A percentile compares a stretch with the other conserved stretches of the same genome.
phyloP scores from a whole-genome alignment of 2,113 vertebrate genomes.

The Protobothrops flavoviridis region DNA sequence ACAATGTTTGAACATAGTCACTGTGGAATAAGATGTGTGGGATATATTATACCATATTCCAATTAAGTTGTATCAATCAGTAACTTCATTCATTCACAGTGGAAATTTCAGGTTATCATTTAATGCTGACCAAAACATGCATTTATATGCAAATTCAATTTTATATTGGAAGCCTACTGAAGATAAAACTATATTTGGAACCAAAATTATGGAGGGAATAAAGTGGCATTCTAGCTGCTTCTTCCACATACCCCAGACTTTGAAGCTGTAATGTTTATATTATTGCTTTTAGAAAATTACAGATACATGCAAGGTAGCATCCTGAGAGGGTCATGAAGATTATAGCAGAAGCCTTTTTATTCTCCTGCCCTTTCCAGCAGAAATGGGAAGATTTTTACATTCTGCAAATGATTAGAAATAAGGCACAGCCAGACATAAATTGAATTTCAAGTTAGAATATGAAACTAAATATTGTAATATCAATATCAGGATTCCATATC shows the following conservation, averaged over 20 bases:
- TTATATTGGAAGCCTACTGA: not conserved
- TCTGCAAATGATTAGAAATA: not conserved
- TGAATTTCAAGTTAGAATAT: not conserved
- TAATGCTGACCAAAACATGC: not conserved
- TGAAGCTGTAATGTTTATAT: not conserved
- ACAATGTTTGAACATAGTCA: not conserved
- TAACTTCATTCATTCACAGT: not conserved
- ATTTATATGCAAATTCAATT: not conserved
- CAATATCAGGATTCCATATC: not conserved
- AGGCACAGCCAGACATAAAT: not conserved
- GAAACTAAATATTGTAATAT: not conserved
- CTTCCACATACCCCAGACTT: not conserved
- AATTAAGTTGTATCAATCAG: not conserved
- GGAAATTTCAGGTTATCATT: not conserved
- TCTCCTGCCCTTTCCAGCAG: not conserved
- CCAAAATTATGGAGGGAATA: not conserved
- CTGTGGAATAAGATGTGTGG: not conserved
- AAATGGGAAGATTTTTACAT: not conserved
- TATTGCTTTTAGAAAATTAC: not conserved
- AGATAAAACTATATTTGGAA: not conserved
- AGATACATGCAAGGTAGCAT: not conserved
- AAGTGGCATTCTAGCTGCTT: not conserved
- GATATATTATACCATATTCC: not conserved
- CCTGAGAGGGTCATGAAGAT: not conserved
- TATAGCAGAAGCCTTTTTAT: not conserved